Evolutionary conservation across 2,888 invertebrate species (phyloP).

Genomic region (Drosophila cognata): DNA sequence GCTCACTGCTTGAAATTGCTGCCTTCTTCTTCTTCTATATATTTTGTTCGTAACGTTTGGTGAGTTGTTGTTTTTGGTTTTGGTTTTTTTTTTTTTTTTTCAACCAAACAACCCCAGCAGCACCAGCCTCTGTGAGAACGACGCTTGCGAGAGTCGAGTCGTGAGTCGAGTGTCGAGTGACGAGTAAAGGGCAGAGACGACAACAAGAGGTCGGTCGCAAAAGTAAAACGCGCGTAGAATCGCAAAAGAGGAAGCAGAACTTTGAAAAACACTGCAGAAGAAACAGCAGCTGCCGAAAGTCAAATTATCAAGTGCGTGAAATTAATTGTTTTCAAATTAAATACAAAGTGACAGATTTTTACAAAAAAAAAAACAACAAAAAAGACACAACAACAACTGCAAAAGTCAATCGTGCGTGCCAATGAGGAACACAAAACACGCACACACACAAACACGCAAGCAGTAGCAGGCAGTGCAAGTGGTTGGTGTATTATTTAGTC

Average conservation of each 20-base stretch:
- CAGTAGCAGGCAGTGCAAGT: conserved; percentile 65
- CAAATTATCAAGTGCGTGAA: conserved; percentile 60
- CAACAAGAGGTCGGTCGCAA: conserved; percentile 50
- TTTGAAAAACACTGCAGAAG: conserved; percentile 42
- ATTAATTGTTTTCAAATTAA: conserved; percentile 55
- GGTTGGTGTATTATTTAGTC: conserved; percentile 60
- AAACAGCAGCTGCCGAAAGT: conserved; percentile 37
- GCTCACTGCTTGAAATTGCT: conserved; percentile 41
- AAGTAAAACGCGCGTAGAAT: conserved; percentile 69
- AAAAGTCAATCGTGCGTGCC: conserved; percentile 62
- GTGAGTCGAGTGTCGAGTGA: conserved; percentile 30
- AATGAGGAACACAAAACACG: conserved; percentile 45
- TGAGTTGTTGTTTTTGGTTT: conserved; percentile 38
- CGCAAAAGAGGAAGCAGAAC: conserved; percentile 51
- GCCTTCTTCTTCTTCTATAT: conserved; percentile 16
- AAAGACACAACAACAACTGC: conserved; percentile 25
- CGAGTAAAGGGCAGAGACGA: conserved; percentile 40
- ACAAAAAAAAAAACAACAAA: conserved; percentile 5
- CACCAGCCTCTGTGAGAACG: conserved; percentile 3
- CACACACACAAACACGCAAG: conserved; percentile 11
- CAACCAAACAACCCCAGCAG: conserved; percentile 55
- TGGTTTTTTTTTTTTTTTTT: conserved; percentile 1
- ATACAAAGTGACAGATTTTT: conserved; percentile 51
- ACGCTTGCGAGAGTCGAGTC: conserved; percentile 8
- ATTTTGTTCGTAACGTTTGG: conserved; percentile 17